Conservation (phyloP, 2,113 vertebrate genomes). For the Boleophthalmus pectinirostris region DNA sequence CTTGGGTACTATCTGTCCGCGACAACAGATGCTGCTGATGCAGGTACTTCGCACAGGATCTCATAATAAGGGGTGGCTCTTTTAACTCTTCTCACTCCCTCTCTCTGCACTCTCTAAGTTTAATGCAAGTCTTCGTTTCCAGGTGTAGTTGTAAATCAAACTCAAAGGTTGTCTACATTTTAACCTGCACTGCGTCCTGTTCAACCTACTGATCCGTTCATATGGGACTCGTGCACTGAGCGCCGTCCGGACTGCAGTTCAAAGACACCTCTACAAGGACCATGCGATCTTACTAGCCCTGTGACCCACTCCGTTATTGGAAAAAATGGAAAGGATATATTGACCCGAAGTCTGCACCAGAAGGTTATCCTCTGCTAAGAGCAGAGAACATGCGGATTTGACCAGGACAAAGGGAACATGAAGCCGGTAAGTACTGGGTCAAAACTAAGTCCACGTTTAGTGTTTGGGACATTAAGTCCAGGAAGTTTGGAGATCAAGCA, state of each 20-base stretch:
- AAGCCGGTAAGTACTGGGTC: constrained; percentile 63
- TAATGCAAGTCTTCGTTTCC: constrained; percentile 33
- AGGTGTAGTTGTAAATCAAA: background rate
- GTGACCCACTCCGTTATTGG: background rate
- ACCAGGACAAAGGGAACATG: constrained; percentile 52
- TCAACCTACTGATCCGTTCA: background rate
- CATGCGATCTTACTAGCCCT: constrained; percentile 20
- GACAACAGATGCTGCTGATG: constrained; percentile 58
- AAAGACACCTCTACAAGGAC: constrained; percentile 55
- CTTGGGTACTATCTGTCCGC: constrained; percentile 18
- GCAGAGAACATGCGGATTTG: constrained; percentile 15
- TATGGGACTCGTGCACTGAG: constrained; percentile 28
- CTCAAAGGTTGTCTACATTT: background rate
- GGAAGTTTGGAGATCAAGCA: background rate
- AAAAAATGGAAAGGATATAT: background rate
- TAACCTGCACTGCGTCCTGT: background rate
- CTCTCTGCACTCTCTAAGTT: constrained; percentile 59
- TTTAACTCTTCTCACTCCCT: constrained; percentile 61
- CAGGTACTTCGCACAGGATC: constrained; percentile 44
- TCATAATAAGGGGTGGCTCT: constrained; percentile 70
- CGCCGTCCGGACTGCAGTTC: constrained; percentile 38
- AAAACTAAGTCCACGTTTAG: constrained; percentile 21
- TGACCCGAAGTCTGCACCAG: background rate
- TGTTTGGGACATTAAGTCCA: background rate
- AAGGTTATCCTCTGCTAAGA: constrained; percentile 15